Evolutionary conservation across 2,888 invertebrate genomes (phyloP), one percentile per base, ranked within the genome.

Genomic region (Saturnia japonica): DNA sequence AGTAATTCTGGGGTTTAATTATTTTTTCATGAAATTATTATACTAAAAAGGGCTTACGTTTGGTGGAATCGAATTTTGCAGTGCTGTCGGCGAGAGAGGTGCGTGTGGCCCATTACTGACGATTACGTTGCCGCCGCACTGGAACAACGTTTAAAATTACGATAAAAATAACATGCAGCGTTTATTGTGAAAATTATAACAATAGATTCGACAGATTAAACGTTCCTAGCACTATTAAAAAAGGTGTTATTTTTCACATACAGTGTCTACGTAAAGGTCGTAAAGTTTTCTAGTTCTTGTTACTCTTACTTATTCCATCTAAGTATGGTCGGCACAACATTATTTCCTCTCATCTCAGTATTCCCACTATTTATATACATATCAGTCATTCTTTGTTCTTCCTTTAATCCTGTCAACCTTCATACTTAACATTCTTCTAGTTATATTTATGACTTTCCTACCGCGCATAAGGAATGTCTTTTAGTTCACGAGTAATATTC

Each of bases 51-150:
- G 72, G 89, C 93, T 92, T 82, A 94, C 94, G 83, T 91, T 93
- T 82, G 92, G 92, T 84, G 90, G 87, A 83, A 90, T 86, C 78
- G 91, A 87, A 84, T 88, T 91, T 85, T 93, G 93, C 88, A 93
- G 84, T 83, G 91, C 90, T 85, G 91, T 91, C 81, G 94, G 93
- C 84, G 94, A 94, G 74, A 94, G 91, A 80, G 93, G 93, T 85
- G 89, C 93, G 87, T 89, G 93, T 77, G 89, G 92, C 83, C 92
- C 93, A 91, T 92, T 91, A 88, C 90, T 92, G 81, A 87, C 90
- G 86, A 87, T 89, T 80, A 89, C 88, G 77, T 84, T 91, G 80
- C 90, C 92, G 82, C 91, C 91, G 77, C 90, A 87, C 94, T 94
- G 85, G 69, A 90, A 91, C 83, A 85, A 88, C 76, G 80, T 80